These are phyloP conservation scores for Tamias sibiricus DNA, from an alignment of 2,113 vertebrate genomes.

Conservation along the genomic window DNA sequence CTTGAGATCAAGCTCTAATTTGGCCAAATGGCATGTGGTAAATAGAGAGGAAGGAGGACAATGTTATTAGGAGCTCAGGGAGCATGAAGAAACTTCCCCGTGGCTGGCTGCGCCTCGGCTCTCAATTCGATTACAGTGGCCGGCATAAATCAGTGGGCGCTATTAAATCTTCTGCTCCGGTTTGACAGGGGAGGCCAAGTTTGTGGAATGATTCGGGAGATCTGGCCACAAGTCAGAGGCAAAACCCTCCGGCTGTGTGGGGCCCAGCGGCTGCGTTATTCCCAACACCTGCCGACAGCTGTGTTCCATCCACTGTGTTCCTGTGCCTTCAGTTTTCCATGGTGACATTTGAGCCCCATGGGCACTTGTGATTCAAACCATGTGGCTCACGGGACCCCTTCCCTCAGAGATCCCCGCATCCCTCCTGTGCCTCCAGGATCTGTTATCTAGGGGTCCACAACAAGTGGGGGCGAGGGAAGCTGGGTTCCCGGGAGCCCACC, in stretches of 20 bases:
- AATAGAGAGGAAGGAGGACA: conserved; percentile 69
- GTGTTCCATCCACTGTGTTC: not conserved
- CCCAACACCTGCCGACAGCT: conserved; percentile 35
- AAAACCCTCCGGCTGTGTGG: not conserved
- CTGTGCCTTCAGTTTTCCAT: conserved; percentile 32
- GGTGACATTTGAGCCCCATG: not conserved
- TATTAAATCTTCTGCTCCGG: conserved; percentile 45
- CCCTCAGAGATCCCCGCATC: not conserved
- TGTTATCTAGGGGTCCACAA: not conserved
- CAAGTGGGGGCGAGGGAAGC: not conserved
- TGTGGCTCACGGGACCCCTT: not conserved
- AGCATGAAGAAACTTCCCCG: conserved; percentile 57
- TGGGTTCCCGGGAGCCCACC: no score
- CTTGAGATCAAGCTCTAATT: conserved; percentile 73
- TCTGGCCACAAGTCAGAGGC: conserved; percentile 34
- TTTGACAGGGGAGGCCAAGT: conserved; percentile 50
- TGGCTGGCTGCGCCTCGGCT: conserved; percentile 41
- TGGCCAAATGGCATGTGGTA: conserved; percentile 73
- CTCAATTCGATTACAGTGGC: conserved; percentile 66
- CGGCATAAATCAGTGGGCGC: conserved; percentile 31
- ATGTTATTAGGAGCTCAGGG: conserved; percentile 68
- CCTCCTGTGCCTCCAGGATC: not conserved
- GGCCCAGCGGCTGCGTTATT: conserved; percentile 6
- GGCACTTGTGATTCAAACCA: conserved; percentile 35
- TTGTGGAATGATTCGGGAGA: not conserved